Percentiles rank a stretch among this genome's conserved stretches.
phyloP scores from a whole-genome alignment of 2,888 invertebrate species.

The Liposcelis brunnea region DNA sequence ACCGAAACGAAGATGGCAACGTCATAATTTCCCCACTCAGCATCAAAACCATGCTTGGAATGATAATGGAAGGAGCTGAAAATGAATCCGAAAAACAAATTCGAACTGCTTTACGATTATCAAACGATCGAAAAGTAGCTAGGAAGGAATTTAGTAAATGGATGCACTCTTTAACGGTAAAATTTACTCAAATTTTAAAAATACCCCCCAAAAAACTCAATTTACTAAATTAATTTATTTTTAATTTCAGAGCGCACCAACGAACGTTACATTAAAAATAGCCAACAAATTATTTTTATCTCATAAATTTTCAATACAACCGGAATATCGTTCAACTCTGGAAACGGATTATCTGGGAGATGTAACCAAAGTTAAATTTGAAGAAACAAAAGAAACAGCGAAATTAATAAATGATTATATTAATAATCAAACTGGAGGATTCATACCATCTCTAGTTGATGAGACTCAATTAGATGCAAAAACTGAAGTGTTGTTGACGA shows the following conservation, averaged over 20 bases:
- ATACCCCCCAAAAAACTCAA: no score
- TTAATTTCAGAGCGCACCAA: slow-evolving; percentile 11
- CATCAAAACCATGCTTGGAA: slow-evolving; percentile 40
- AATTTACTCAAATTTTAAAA: no score
- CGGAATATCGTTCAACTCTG: slow-evolving; percentile 29
- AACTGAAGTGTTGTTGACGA: slow-evolving; percentile 50
- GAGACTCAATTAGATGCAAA: slow-evolving; percentile 33
- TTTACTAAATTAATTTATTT: background rate
- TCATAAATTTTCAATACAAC: slow-evolving; percentile 19
- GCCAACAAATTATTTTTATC: slow-evolving; percentile 17
- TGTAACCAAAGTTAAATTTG: slow-evolving; percentile 33
- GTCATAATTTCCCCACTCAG: slow-evolving; percentile 49
- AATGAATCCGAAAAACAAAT: slow-evolving; percentile 41
- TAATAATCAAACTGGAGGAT: slow-evolving; percentile 33
- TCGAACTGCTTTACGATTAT: slow-evolving; percentile 35
- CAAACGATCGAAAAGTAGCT: slow-evolving; percentile 23
- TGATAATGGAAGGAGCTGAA: slow-evolving; percentile 42
- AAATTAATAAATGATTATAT: slow-evolving; percentile 43
- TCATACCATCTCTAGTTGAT: slow-evolving; percentile 35
- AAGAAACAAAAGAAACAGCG: slow-evolving; percentile 26
- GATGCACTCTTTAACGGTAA: slow-evolving; percentile 16
- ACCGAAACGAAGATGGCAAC: slow-evolving; percentile 27
- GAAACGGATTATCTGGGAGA: slow-evolving; percentile 33
- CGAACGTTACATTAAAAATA: slow-evolving; percentile 13
- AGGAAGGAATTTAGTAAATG: slow-evolving; percentile 15